Evolutionary conservation across 2,888 invertebrate species (phyloP).

Genomic region (Amphimallon solstitiale): DNA sequence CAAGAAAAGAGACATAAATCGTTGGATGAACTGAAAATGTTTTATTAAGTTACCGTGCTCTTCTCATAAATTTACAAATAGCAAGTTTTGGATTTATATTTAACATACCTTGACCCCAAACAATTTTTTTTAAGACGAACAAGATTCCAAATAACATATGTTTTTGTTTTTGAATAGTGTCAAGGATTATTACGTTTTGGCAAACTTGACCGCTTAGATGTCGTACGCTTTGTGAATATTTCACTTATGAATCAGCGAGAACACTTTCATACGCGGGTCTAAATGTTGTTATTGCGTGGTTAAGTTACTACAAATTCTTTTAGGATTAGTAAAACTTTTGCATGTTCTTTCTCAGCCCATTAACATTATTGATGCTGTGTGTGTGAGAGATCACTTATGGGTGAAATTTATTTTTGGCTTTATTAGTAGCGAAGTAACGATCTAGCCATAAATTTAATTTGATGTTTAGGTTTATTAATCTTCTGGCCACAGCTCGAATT

Average conservation of each 20-base stretch:
- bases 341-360: not conserved
- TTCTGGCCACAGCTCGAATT: no score
- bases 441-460: no score
- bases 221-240: not conserved
- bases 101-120: no score
- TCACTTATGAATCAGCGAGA: constrained; percentile 10
- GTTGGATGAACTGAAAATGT: no score
- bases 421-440: not conserved
- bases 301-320: not conserved
- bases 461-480: no score
- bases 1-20: no score
- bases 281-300: not conserved
- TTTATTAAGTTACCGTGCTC: no score
- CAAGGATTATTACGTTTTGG: constrained; percentile 21
- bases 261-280: constrained; percentile 13
- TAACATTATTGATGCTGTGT: not conserved
- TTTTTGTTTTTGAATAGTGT: constrained; percentile 23
- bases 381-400: not conserved
- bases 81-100: no score
- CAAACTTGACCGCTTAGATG: not conserved
- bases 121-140: not conserved
- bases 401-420: not conserved
- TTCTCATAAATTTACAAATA: no score
- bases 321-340: not conserved
- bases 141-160: constrained; percentile 5